Conservation (phyloP, 2,797 vertebrate species). For the Synaphobranchus kaupii region DNA sequence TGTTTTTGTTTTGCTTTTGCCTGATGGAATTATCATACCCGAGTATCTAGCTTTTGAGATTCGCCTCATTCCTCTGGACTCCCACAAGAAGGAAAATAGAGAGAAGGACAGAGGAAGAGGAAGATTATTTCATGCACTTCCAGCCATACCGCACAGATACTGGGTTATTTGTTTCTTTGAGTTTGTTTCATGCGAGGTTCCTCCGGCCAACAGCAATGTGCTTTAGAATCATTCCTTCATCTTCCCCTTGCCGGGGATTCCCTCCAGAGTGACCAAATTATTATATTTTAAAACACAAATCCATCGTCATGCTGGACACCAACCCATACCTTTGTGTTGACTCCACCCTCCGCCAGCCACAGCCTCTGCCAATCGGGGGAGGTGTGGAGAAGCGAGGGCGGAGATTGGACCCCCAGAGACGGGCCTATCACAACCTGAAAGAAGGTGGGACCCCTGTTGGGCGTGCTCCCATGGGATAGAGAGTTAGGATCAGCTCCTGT, state of each 20-base stretch:
- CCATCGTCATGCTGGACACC: constrained; percentile 76
- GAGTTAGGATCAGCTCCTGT: not conserved
- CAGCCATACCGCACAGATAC: not conserved
- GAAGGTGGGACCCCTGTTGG: constrained; percentile 69
- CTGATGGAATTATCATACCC: constrained; percentile 57
- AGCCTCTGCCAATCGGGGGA: constrained; percentile 65
- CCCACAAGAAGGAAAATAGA: constrained; percentile 22
- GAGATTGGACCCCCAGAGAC: constrained; percentile 66
- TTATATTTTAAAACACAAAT: constrained; percentile 46
- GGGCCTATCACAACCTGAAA: constrained; percentile 76
- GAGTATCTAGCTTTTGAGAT: constrained; percentile 48
- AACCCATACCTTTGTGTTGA: constrained; percentile 73
- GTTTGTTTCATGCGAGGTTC: constrained; percentile 35
- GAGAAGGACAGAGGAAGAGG: constrained; percentile 9
- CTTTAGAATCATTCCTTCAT: constrained; percentile 39
- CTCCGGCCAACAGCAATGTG: constrained; percentile 30
- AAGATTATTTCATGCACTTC: constrained; percentile 22
- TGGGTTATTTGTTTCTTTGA: constrained; percentile 50
- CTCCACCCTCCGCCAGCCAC: constrained; percentile 66
- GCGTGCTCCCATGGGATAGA: not conserved
- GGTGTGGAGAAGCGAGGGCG: constrained; percentile 66
- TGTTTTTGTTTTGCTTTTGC: constrained; percentile 34
- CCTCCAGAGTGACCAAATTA: constrained; percentile 17
- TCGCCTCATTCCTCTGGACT: constrained; percentile 48
- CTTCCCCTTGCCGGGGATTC: constrained; percentile 51